Evolutionary conservation across 2,113 vertebrate genomes (phyloP).

Genomic region (Grammomys surdaster): DNA sequence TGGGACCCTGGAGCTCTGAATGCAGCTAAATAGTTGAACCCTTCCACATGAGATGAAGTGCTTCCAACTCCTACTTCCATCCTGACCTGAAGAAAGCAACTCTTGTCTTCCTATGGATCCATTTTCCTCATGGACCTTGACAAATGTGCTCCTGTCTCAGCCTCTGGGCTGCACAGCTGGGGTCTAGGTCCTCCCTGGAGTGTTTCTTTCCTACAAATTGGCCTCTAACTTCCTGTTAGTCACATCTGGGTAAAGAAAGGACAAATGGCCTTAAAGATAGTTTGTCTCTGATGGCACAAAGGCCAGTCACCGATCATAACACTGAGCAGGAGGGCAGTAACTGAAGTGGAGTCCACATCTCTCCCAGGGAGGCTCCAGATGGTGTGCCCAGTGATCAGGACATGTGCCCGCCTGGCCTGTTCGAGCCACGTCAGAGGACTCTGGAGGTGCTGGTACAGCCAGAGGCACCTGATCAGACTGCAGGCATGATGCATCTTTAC

Average conservation of each 20-base stretch:
- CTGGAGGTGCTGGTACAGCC: background rate
- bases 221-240: background rate
- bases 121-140: background rate
- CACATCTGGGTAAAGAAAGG: background rate
- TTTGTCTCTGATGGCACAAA: background rate
- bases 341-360: too few relatives aligned
- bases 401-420: background rate
- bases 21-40: too few relatives aligned
- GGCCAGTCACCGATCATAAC: background rate
- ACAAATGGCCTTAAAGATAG: background rate
- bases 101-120: too few relatives aligned
- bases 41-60: accelerated
- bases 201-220: background rate
- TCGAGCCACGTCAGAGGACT: background rate
- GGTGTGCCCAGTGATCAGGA: background rate
- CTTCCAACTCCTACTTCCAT: background rate
- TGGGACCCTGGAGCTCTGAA: background rate
- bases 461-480: background rate
- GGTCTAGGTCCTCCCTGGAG: background rate
- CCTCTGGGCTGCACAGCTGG: background rate
- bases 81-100: too few relatives aligned
- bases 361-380: background rate
- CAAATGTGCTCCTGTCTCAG: background rate
- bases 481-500: background rate
- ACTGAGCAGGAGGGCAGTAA: too few relatives aligned